Evolutionary conservation across 2,888 invertebrate species (phyloP).

Genomic region (Lepidocyrtoides sp.): DNA sequence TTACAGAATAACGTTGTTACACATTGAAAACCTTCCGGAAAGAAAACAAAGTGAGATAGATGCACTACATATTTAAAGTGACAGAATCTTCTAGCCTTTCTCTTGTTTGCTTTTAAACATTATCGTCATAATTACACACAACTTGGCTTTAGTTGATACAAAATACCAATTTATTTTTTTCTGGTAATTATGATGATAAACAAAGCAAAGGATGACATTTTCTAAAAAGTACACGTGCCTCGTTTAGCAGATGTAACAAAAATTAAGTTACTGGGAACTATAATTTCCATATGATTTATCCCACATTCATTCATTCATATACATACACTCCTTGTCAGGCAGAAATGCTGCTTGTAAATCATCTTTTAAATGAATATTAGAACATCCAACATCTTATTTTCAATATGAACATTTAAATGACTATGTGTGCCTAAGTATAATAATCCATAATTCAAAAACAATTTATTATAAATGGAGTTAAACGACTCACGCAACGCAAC

Average conservation of each 20-base stretch:
- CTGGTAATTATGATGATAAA: not conserved
- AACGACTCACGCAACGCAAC: not conserved
- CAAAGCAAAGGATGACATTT: not conserved
- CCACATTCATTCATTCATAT: constrained; percentile 21
- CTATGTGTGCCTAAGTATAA: not conserved
- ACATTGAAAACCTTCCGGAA: too few relatives aligned
- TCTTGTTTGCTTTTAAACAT: not conserved
- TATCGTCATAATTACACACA: not conserved
- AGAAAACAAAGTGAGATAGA: not conserved
- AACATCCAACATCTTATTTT: not conserved
- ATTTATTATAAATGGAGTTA: constrained; percentile 57
- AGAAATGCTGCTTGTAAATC: not conserved
- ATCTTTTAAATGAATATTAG: constrained; percentile 17
- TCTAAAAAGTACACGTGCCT: not conserved
- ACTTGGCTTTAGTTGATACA: not conserved
- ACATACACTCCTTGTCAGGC: too few relatives aligned
- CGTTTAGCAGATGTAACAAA: not conserved
- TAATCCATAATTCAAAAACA: constrained; percentile 53
- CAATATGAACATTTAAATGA: not conserved
- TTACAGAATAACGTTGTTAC: too few relatives aligned
- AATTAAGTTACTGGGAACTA: not conserved
- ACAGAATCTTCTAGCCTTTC: not conserved
- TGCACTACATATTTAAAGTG: too few relatives aligned
- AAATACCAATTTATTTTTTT: not conserved
- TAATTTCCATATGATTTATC: not conserved